These are phyloP conservation scores for Aphidius colemani DNA, from an alignment of 2,888 invertebrate species.

Conservation along the genomic window DNA sequence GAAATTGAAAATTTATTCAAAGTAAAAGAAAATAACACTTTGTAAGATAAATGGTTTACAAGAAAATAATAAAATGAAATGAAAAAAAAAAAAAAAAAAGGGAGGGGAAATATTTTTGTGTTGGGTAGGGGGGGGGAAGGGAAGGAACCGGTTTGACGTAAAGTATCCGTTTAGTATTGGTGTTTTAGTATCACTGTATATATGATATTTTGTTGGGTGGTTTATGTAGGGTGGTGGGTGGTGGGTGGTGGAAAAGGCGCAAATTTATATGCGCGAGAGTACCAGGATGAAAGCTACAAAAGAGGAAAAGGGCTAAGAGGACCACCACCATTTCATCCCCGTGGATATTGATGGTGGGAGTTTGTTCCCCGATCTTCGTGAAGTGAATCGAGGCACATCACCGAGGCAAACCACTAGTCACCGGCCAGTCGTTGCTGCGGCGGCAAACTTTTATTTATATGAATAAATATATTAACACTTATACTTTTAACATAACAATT, in stretches of 20 bases:
- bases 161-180: slow-evolving; percentile 17
- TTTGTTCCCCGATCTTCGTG: slow-evolving; percentile 7
- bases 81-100: neutral
- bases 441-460: slow-evolving; percentile 38
- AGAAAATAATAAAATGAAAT: neutral
- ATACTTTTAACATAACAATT: too few species aligned
- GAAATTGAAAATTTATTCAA: too few species aligned
- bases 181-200: neutral
- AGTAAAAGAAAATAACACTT: neutral
- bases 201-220: neutral
- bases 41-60: neutral
- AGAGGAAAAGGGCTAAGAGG: slow-evolving; percentile 19
- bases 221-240: neutral
- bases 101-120: neutral
- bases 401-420: slow-evolving; percentile 32
- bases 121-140: too few species aligned
- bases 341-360: slow-evolving; percentile 15
- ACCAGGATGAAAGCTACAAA: slow-evolving; percentile 18
- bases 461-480: too few species aligned
- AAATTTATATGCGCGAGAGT: slow-evolving; percentile 8
- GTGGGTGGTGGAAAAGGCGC: neutral
- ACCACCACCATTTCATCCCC: slow-evolving; percentile 1
- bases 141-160: too few species aligned
- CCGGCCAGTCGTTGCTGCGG: slow-evolving; percentile 55
- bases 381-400: slow-evolving; percentile 27